These are phyloP conservation scores for Hapalemur alaotrensis DNA, from an alignment of 2,797 vertebrate genomes.

Conservation along the genomic window DNA sequence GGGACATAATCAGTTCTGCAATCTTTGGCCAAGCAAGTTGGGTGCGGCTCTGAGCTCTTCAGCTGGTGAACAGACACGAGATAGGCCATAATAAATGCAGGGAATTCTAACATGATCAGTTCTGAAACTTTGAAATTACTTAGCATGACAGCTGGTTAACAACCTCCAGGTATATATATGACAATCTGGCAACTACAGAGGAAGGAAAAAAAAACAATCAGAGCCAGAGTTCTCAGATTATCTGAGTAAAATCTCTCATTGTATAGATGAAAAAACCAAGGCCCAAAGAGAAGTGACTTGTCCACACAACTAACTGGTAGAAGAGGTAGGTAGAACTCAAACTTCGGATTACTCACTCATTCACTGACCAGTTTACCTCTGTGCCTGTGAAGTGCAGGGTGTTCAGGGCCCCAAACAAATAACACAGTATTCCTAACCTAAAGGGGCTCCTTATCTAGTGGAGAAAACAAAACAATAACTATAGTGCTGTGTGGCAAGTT, in stretches of 20 bases:
- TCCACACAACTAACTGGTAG: neutral
- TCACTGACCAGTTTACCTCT: neutral
- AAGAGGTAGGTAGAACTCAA: neutral
- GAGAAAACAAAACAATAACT: neutral
- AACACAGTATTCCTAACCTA: neutral
- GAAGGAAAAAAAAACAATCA: neutral
- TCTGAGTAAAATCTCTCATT: neutral
- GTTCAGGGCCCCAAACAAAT: neutral
- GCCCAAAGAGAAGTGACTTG: neutral
- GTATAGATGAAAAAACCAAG: neutral
- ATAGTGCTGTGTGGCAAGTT: neutral
- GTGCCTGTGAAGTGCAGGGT: neutral
- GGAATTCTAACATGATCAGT: conserved; percentile 32
- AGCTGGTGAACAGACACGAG: neutral
- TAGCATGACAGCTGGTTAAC: conserved; percentile 35
- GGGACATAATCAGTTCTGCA: neutral
- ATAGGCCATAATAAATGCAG: conserved; percentile 18
- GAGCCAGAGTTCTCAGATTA: neutral
- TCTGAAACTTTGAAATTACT: conserved; percentile 47
- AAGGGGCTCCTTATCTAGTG: neutral
- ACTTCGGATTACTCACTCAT: neutral
- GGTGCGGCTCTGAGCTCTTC: neutral
- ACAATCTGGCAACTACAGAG: neutral
- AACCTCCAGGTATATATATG: neutral
- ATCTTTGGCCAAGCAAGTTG: neutral